Base-by-base conservation (phyloP, 2,888 invertebrate genomes). In the Hyposoter dolosus region DNA sequence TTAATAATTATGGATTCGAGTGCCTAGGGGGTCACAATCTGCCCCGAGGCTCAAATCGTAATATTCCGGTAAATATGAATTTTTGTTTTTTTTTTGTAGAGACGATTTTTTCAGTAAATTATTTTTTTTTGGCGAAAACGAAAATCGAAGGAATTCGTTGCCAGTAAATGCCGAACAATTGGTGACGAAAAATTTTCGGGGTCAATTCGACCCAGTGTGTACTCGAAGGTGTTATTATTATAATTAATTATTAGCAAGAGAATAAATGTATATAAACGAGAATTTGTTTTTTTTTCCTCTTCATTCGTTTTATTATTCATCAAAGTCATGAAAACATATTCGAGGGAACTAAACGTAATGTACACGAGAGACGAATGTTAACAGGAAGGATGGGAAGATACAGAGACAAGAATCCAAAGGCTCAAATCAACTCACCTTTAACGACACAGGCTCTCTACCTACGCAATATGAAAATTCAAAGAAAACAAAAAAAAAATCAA, bases 401-500 rank as follows among this genome's bases (percentile, higher is more conserved):
- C 50, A 74, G 53, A 53, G 86, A 85, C 81, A 87, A 89, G 86
- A 87, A 86, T 87, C 82, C 89, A 88, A 76, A 69, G 76, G 69
- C 84, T 84, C 83, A 74, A 74, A 85, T 78, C 83, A 87, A 92
- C 92, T 92, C 92, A 92, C 92, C 92, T 92, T 90, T 85, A 83
- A 74, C 85, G 82, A 83, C 63, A 87, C 88, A 85, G 88, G 40
- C 40, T 40, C 40, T 40, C 88, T 88, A 89, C 78, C 65, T 80
- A 60, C 87, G 84, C 66, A 87, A 81, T 83, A 87, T 74, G 69
- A 68, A 85, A 83, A 86, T 86, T 88, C 65, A 82, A 88, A 87
- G 87, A 65, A 40, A 40, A 40, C 5, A 35, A 35, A 35, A 35
- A 32, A 32, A 4, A 3, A 35, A 40, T 4, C 0, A 35, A 84